Base-by-base conservation (phyloP, 2,113 vertebrate genomes). In the Oncorhynchus masou region DNA sequence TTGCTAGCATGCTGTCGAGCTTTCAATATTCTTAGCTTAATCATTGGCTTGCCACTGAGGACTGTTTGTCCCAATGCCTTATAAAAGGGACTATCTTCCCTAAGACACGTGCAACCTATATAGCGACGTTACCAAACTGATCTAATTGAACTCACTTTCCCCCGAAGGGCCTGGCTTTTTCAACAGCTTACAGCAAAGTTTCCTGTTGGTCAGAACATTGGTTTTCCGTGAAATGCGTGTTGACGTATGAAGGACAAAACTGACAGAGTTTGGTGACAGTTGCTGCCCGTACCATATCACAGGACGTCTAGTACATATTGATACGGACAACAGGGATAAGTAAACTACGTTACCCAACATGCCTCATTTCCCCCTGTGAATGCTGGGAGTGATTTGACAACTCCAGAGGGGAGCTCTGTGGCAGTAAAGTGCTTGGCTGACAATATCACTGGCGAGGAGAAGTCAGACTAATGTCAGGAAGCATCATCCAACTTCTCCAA, bases 181-280 rank as follows among this genome's bases (percentile, higher is more conserved):
- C 45, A 4, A 82, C 81, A 70, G 60, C 19, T 48, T 77, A 66
- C 83, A 84, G 9, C n/a, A 9, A 8, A 62, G 59, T 11, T 62
- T 74, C 78, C 78, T 71, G 7, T 54, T 82, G 86, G 83, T 83
- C 81, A 88, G 84, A 86, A 78, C 59, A 29, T 72, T n/a, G 20
- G 81, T 34, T 48, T 68, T 48, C 76, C 31, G 59, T 84, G 83
- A 84, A 87, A 89, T 88, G 34, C 65, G 78, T 87, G 77, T 79
- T 68, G 82, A 85, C 72, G 4, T 66, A 27, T 84, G 78, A 90
- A 83, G 80, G 83, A 85, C 82, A 81, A 70, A 66, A 76, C 75
- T 84, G 85, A 88, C 79, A 2, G 39, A 45, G 39, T 45, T 45
- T 45, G 39, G 39, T 45, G 39, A 45, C 2, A 79, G 70, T 76